Conservation (phyloP, 2,888 invertebrate species). For the Polyploca ridens region DNA sequence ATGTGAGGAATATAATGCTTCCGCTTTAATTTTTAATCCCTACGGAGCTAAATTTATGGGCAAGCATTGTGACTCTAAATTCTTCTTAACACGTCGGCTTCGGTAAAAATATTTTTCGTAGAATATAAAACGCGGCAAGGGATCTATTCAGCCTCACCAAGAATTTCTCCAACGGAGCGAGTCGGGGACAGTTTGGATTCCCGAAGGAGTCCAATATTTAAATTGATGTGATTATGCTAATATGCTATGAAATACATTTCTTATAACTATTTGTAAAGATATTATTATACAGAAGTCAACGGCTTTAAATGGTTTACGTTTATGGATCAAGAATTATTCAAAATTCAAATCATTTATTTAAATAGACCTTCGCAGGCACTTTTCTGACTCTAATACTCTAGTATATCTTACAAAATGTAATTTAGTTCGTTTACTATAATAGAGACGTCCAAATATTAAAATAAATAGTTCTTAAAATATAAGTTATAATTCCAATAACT, state of each 20-base stretch:
- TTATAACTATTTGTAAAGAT: neutral
- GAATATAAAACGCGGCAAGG: slow-evolving; percentile 32
- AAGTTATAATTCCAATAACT: too few relatives aligned
- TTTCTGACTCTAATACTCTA: too few relatives aligned
- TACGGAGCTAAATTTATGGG: slow-evolving; percentile 44
- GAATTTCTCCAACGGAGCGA: slow-evolving; percentile 22
- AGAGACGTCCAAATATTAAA: too few relatives aligned
- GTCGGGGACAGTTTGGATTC: slow-evolving; percentile 13
- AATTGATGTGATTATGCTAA: slow-evolving; percentile 10
- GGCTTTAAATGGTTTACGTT: too few relatives aligned
- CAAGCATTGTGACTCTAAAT: slow-evolving; percentile 44
- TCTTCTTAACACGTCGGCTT: slow-evolving; percentile 39
- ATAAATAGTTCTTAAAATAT: too few relatives aligned
- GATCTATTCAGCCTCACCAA: slow-evolving; percentile 30
- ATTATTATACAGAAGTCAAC: too few relatives aligned
- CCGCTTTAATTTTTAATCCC: slow-evolving; percentile 48
- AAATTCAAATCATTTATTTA: too few relatives aligned
- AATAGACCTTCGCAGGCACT: too few relatives aligned
- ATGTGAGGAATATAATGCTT: slow-evolving; percentile 44
- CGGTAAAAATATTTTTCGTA: slow-evolving; percentile 32
- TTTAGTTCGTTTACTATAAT: too few relatives aligned
- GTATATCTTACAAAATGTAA: too few relatives aligned
- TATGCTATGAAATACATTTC: neutral
- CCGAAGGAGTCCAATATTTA: slow-evolving; percentile 16
- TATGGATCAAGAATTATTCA: too few relatives aligned